Percentiles rank a stretch among this genome's conserved stretches.
These are phyloP conservation scores for Henricia sp. DNA, from an alignment of 53 echinoderm and acorn worm genomes.

Conservation along the genomic window DNA sequence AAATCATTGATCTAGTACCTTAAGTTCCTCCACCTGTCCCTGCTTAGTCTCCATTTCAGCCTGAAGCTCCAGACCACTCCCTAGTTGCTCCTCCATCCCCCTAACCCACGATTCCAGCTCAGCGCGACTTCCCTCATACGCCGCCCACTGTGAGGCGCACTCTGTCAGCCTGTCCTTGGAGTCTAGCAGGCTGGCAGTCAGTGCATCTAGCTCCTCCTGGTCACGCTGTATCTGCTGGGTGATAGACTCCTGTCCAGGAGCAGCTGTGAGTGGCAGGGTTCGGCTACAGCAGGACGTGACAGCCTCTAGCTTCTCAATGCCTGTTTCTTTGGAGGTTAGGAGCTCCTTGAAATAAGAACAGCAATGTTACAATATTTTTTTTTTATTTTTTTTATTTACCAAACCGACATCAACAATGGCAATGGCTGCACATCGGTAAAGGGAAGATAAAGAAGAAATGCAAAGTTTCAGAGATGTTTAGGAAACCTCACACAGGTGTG, in stretches of 20 bases:
- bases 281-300: constrained; percentile 44
- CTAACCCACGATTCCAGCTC: constrained; percentile 51
- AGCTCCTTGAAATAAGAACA: constrained; percentile 60
- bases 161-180: constrained; percentile 72
- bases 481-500: too few species aligned
- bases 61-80: constrained; percentile 65
- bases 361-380: too few species aligned
- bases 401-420: too few species aligned
- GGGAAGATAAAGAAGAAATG: too few species aligned
- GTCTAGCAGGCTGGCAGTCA: constrained; percentile 48
- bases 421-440: too few species aligned
- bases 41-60: constrained; percentile 62
- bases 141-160: constrained; percentile 70
- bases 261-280: constrained; percentile 67
- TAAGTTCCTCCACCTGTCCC: constrained; percentile 64
- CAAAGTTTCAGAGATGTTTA: too few species aligned
- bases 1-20: too few species aligned
- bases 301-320: constrained; percentile 56
- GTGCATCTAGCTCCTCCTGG: constrained; percentile 51
- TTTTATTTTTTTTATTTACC: too few species aligned
- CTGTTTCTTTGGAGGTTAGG: constrained; percentile 28
- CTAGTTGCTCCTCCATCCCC: constrained; percentile 45
- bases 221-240: constrained; percentile 61
- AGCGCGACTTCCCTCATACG: constrained; percentile 57
- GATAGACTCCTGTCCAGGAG: constrained; percentile 81